These are phyloP conservation scores for Parapsyche elsis DNA, from an alignment of 1,140 invertebrate species.

Conservation along the genomic window DNA sequence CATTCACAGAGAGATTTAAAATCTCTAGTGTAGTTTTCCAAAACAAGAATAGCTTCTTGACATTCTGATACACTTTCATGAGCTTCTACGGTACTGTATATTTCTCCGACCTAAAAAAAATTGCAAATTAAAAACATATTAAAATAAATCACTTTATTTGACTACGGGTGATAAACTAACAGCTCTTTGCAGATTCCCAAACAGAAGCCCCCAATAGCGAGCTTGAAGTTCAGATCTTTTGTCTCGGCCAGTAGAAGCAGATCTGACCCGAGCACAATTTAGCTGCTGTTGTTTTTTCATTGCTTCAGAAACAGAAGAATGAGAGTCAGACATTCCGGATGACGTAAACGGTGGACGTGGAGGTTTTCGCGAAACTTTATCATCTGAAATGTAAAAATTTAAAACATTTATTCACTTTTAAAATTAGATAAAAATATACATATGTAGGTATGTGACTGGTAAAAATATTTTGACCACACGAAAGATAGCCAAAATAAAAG, in stretches of 20 bases:
- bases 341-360: conserved; percentile 64
- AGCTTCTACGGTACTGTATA: conserved; percentile 82
- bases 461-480: background rate
- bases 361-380: conserved; percentile 71
- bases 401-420: background rate
- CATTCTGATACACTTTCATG: conserved; percentile 83
- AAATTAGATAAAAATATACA: background rate
- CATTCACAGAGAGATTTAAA: conserved; percentile 93
- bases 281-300: conserved; percentile 43
- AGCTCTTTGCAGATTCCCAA: conserved; percentile 92
- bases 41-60: conserved; percentile 92
- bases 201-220: conserved; percentile 94
- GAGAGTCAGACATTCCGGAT: conserved; percentile 58
- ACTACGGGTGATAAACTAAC: conserved; percentile 67
- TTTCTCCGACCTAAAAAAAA: conserved; percentile 72
- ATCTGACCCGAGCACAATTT: conserved; percentile 73
- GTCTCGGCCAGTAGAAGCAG: conserved; percentile 86
- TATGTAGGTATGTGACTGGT: background rate
- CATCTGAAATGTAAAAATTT: conserved; percentile 32
- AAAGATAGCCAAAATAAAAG: too few relatives aligned
- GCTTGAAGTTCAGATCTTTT: conserved; percentile 89
- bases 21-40: conserved; percentile 94
- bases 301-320: conserved; percentile 47
- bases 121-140: conserved; percentile 44
- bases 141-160: conserved; percentile 5